Base-by-base conservation (phyloP, 2,888 invertebrate genomes). In the Cybosia mesomella region DNA sequence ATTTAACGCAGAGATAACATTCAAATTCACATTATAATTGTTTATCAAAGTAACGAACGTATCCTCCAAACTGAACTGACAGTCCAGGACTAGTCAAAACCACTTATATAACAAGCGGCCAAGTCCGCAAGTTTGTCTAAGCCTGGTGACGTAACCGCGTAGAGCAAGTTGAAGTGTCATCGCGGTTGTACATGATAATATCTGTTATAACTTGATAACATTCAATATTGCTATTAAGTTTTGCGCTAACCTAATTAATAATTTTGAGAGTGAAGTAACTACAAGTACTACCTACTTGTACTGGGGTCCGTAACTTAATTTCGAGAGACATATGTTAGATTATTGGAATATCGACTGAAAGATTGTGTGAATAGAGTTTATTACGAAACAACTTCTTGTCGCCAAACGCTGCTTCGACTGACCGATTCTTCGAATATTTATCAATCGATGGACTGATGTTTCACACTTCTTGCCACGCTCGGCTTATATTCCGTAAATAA, bases 101-200 rank as follows among this genome's bases (percentile, higher is more conserved):
- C 32, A 57, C 32, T 28, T 21, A 72, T 43, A 36, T 67, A 72
- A 71, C 69, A 39, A 67, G 68, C 58, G 32, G 11, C 43, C 39
- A 59, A 64, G 59, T 54, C 28, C 18, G 59, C 39, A 71, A 68
- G 66, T 68, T 67, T 62, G 58, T 21, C 22, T 54, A 57, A 60
- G 55, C 28, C 28, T 57, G 32, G 32, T 58, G 32, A 65, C 34
- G 60, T 39, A 32, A 18, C 54, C 61, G 57, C 57, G 64, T 43
- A n/a, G 1, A 32, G 39, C 54, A 62, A 67, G 71, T 65, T 65
- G 55, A 57, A 61, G 65, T 64, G 59, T 69, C 54, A 62, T 54
- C 57, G 34, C 54, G n/a, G 59, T 55, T 24, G 21, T 63, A 36
- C 43, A 59, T 60, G 58, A 66, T 61, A 39, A 59, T 24, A 21